Evolutionary conservation across 2,113 vertebrate species (phyloP), one percentile per base, ranked within the genome.

Genomic region (Ivindomyrus marchei): DNA sequence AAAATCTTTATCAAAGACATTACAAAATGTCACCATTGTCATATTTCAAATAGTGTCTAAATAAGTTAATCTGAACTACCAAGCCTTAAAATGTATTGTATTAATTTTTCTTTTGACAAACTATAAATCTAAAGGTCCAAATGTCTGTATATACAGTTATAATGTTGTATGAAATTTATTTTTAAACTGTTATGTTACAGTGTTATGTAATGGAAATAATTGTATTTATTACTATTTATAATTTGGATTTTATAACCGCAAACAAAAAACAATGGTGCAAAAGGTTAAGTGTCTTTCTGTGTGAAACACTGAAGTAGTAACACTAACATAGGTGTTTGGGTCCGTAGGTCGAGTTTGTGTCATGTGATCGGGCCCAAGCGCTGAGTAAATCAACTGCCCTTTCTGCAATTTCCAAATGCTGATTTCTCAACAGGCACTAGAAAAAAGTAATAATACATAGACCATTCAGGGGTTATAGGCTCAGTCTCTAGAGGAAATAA

Each of bases 51-150:
- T 36, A 85, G 3, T 39, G 56, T 88, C 39, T 52, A 53, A 87
- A 87, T 52, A 39, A 46, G 10, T 47, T 66, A 58, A 46, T 46
- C 50, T 53, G 21, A 87, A 56, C 27, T 88, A 62, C 87, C 39
- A 66, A 88, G 87, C 53, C 87, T 77, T 89, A 89, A 89, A 89
- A 77, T 89, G 62, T 80, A 89, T 49, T 89, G 46, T 89, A 89
- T 88, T 70, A 39, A 66, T 7, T 21, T 47, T 88, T 39, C 62
- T 45, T 66, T 45, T 66, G 56, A 45, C 52, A 62, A 74, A 77
- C n/a, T 31, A 47, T 47, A 89, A 74, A 89, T 89, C 8, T 46
- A 90, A 36, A 47, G 45, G 56, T 88, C 45, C 58, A 88, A 66
- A 87, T 87, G 49, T 70, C 42, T 86, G 53, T 90, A 85, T 90